These are phyloP conservation scores for Conops quadrifasciatus DNA, from an alignment of 2,888 invertebrate species.

Conservation along the genomic window DNA sequence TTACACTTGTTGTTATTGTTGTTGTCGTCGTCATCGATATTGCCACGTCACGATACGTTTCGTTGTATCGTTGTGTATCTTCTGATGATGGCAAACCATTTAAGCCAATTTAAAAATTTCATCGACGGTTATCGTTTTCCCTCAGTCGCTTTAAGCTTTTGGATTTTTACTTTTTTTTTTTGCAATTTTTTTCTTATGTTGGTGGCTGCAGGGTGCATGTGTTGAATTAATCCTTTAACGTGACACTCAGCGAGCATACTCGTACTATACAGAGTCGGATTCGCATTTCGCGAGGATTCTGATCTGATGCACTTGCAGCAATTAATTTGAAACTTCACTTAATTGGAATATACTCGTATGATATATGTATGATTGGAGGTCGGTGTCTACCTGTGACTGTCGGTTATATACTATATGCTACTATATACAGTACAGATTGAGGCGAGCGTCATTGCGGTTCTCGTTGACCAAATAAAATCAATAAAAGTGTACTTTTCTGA, in stretches of 20 bases:
- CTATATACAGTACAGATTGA: no score
- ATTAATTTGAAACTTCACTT: conserved; percentile 10
- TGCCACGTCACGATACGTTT: no score
- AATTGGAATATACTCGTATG: conserved; percentile 8
- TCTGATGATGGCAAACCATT: not conserved
- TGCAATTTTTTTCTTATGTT: not conserved
- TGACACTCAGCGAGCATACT: not conserved
- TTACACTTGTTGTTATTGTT: not conserved
- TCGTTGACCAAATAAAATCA: no score
- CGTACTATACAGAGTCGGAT: not conserved
- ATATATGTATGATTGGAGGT: no score
- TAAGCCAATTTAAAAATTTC: conserved; percentile 9
- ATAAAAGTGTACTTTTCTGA: no score
- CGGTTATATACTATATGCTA: no score
- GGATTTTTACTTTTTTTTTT: not conserved
- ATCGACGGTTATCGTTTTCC: not conserved
- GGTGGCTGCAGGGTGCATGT: not conserved
- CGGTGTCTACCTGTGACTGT: no score
- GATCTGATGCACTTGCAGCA: not conserved
- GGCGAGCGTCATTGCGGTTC: no score
- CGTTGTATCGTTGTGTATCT: no score
- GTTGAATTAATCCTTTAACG: conserved; percentile 13
- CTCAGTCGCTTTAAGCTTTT: not conserved
- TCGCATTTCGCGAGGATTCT: not conserved
- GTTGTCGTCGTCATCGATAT: not conserved